These are phyloP conservation scores for Globodera ellingtonae DNA, from an alignment of 1,140 invertebrate genomes.

Conservation along the genomic window DNA sequence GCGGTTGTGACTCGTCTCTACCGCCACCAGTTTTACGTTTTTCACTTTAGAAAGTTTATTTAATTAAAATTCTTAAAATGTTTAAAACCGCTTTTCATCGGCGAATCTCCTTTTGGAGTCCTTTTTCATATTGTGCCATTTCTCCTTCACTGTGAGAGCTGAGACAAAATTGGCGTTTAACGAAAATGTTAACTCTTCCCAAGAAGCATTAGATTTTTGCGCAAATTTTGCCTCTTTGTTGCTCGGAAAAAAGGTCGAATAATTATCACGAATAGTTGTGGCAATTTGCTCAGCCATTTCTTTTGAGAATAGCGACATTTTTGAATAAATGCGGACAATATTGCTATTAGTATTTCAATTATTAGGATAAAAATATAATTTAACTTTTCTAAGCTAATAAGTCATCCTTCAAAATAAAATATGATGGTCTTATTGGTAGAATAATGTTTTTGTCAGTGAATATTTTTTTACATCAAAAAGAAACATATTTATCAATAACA, in stretches of 20 bases:
- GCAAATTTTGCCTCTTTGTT: neutral
- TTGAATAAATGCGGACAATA: neutral
- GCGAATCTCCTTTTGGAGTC: neutral
- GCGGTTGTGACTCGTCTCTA: neutral
- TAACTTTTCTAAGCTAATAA: no score
- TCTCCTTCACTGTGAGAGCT: neutral
- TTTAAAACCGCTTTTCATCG: neutral
- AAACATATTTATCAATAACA: no score
- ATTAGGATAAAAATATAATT: no score
- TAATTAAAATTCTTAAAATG: no score
- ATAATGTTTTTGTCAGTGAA: no score
- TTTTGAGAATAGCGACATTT: neutral
- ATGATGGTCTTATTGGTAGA: no score
- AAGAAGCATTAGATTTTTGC: neutral
- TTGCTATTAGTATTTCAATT: no score
- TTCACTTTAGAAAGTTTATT: neutral
- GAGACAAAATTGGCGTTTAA: constrained; percentile 7
- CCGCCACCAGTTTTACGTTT: neutral
- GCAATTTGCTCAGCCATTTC: neutral
- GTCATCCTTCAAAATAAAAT: no score
- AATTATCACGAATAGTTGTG: neutral
- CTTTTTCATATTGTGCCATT: constrained; percentile 16
- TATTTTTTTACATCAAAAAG: no score
- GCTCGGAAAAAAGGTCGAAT: neutral
- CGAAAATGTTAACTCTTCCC: neutral